Percentiles rank a stretch among this genome's conserved stretches.
Evolutionary conservation across 2,113 vertebrate species (phyloP).

Genomic region (Phoxinus phoxinus): DNA sequence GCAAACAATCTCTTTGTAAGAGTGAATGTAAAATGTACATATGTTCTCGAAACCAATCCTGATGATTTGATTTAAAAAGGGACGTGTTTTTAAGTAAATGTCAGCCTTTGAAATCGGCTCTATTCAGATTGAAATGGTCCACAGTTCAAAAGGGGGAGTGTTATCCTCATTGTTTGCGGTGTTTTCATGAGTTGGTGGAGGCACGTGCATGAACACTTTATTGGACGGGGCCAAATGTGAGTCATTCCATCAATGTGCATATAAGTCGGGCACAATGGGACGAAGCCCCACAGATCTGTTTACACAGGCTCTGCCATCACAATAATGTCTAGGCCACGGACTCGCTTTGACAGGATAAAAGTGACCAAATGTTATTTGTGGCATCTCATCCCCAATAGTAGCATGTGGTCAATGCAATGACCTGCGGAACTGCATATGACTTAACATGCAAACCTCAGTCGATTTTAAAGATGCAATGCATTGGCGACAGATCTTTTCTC

Average conservation of each 20-base stretch:
- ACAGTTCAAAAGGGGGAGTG: not conserved
- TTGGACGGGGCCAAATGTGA: not conserved
- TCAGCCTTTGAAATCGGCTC: not conserved
- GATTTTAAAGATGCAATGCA: not conserved
- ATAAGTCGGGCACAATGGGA: conserved; percentile 31
- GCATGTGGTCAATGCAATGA: not conserved
- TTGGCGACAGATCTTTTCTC: not conserved
- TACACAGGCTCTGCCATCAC: conserved; percentile 18
- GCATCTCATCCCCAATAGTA: not conserved
- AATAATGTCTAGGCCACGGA: not conserved
- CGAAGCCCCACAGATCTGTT: conserved; percentile 43
- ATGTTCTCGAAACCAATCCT: not conserved
- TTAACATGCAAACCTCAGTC: not conserved
- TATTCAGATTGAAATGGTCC: not conserved
- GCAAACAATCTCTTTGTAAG: too few species aligned
- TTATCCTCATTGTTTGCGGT: not conserved
- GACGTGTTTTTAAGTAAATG: not conserved
- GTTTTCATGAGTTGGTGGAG: not conserved
- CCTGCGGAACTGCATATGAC: too few species aligned
- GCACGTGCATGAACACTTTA: not conserved
- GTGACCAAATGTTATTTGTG: not conserved
- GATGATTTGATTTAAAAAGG: not conserved
- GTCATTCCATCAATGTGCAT: not conserved
- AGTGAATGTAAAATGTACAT: too few species aligned
- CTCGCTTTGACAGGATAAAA: not conserved